Base-by-base conservation (phyloP, 2,113 vertebrate genomes). In the Lepidothrix coronata region DNA sequence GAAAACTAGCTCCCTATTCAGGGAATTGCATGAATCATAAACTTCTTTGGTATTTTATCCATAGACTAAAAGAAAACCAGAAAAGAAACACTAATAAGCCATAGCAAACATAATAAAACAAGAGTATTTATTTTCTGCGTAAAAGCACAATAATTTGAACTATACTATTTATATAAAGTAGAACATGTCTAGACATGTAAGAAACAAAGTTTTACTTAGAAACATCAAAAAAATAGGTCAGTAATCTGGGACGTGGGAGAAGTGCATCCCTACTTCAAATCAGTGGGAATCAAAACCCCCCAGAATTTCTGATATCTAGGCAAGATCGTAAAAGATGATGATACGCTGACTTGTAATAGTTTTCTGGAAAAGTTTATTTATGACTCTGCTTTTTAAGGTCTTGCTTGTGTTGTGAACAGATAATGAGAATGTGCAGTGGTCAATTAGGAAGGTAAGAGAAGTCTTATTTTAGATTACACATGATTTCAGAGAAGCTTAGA, bases 221-320 rank as follows among this genome's bases (percentile, higher is more conserved):
- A n/a, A n/a, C 48, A 49, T 14, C 39, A 5, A 37, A 78, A 59
- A 78, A 39, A 6, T 25, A 52, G 17, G 19, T 55, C 9, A 4
- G 3, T 57, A 49, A 61, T 33, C 46, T 67, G 49, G 17, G 6
- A 54, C 44, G 12, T 63, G 10, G 48, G 43, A 49, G 67, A 49
- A 23, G 22, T 51, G 9, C 31, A 27, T 73, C 17, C 14, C 6
- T 63, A 18, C 77, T 85, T 85, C 12, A 33, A 58, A 78, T 52
- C 27, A 30, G 27, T 22, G 2, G 8, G 23, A 79, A 44, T 62
- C 3, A 62, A 86, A 62, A n/a, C 9, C 1, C 0, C 5, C 0
- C 11, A 35, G 22, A 49, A 51, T 58, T 68, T 83, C 24, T 76
- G 35, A 52, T 5, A 33, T 62, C 22, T 55, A 35, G 27, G 19